phyloP scores from a whole-genome alignment of 2,113 vertebrate species.

The Taxidea taxus region DNA sequence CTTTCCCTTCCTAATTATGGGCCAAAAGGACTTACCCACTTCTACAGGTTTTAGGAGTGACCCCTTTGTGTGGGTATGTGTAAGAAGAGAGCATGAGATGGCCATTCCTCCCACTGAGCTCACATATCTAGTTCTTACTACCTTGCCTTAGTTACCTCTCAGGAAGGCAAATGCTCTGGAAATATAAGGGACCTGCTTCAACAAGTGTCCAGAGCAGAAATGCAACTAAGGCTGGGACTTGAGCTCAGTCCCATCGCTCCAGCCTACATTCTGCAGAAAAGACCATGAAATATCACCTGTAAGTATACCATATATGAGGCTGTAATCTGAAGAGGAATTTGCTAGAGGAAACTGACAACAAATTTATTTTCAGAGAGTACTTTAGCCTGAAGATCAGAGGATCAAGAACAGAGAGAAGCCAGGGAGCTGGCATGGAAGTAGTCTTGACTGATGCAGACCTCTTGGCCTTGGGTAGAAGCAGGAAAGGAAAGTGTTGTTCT shows the following conservation, averaged over 20 bases:
- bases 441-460: background rate
- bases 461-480: background rate
- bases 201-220: background rate
- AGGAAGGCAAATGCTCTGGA: background rate
- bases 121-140: background rate
- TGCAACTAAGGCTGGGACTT: background rate
- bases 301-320: background rate
- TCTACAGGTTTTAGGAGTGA: background rate
- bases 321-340: background rate
- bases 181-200: background rate
- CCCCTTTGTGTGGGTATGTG: background rate
- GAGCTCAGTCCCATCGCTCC: background rate
- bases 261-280: background rate
- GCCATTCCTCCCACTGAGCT: background rate
- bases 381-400: background rate
- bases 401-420: background rate
- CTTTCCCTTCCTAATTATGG: background rate
- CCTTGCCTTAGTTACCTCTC: background rate
- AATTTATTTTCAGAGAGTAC: background rate
- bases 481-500: background rate
- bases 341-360: background rate
- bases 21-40: background rate
- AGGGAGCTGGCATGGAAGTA: background rate
- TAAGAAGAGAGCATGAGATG: background rate
- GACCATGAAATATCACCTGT: background rate